Base-by-base conservation (phyloP, 1,140 invertebrate genomes). In the Archegozetes longisetosus region DNA sequence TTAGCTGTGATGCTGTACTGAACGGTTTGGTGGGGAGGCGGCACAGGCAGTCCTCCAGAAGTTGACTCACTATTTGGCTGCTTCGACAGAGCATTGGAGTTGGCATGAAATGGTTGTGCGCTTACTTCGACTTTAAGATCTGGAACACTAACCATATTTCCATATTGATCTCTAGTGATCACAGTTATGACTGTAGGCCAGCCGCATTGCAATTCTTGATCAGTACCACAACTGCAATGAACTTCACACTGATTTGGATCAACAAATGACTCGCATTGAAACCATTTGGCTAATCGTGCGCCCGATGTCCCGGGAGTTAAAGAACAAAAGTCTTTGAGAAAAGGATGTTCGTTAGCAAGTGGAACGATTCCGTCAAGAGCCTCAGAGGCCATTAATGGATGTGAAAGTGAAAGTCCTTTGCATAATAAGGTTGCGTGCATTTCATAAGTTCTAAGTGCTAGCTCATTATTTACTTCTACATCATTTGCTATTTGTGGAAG, bases 341-440 rank as follows among this genome's bases (percentile, higher is more conserved):
- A 98, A 52, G 89, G 80, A n/a, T 87, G 79, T 69, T 95, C 90
- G 72, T 92, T 90, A 25, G 88, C 88, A 72, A 85, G 86, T 46
- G 87, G 85, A 60, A 94, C 78, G 70, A 85, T 82, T 3, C 88
- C 90, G 69, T 93, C 88, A 48, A 95, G 75, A 29, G 90, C 87
- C 74, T 95, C 88, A 64, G 82, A 82, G 49, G 96, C 84, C 4
- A 84, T 85, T 9, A 91, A 85, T 6, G 85, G 80, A 40, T 86
- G 83, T 20, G 83, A 82, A 0, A 96, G 76, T n/a, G 89, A 86
- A 65, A 97, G 84, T 50, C 93, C 93, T 69, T 91, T 86, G 9
- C 85, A 82, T 0, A 97, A 78, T 24, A 93, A 73, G 3, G 76
- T 68, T 25, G 84, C 80, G 73, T 92, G 86, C 29, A 76, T 74